Conservation (phyloP, 2,113 vertebrate species). For the Rhinopomastus cyanomelas region DNA sequence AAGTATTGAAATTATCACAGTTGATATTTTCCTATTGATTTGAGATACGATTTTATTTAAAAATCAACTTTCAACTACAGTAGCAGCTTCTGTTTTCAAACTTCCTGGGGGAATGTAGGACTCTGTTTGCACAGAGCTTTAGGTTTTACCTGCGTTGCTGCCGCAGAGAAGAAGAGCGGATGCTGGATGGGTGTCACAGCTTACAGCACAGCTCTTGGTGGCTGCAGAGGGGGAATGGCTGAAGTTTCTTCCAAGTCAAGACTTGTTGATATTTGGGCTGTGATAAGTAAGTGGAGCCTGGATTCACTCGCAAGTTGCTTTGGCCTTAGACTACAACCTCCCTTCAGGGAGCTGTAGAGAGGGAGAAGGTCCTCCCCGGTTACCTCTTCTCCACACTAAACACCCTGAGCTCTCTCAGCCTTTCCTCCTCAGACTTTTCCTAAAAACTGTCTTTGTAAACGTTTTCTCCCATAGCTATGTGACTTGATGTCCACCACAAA, state of each 20-base stretch:
- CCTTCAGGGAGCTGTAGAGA: too few relatives aligned
- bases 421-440: too few relatives aligned
- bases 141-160: accelerated
- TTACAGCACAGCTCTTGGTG: accelerated
- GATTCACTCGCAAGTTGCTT: accelerated
- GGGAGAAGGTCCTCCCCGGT: too few relatives aligned
- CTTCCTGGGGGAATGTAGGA: neutral
- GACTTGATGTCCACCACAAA: neutral
- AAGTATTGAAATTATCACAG: neutral
- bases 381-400: too few relatives aligned
- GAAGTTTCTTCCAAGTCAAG: neutral
- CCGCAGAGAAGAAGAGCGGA: accelerated
- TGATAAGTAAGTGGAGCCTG: neutral
- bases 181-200: neutral
- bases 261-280: neutral
- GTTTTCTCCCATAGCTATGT: accelerated
- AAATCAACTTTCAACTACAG: neutral
- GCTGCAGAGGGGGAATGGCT: neutral
- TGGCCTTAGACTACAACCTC: neutral
- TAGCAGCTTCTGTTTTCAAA: neutral
- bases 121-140: neutral
- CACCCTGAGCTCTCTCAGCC: too few relatives aligned
- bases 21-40: neutral
- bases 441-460: neutral
- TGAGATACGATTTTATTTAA: neutral